Evolutionary conservation across 2,888 invertebrate species (phyloP), one percentile per base, ranked within the genome.

Genomic region (Spisula subtruncata): DNA sequence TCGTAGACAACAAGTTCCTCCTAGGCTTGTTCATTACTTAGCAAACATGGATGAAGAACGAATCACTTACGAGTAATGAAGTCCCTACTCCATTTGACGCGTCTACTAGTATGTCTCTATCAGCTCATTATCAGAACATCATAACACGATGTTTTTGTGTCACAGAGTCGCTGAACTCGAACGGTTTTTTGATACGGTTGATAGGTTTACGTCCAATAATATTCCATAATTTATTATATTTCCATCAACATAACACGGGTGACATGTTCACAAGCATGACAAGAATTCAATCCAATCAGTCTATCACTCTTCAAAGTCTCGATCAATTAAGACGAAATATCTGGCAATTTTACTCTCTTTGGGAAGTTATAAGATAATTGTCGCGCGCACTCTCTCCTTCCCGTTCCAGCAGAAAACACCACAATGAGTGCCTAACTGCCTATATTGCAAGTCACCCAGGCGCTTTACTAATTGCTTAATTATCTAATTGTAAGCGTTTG

Each of bases 401-500:
- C 25, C 60, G n/a, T 66, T 66, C 60, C 0, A 25, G n/a, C 0
- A 25, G 10, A 66, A n/a, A n/a, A 66, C 60, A 25, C 10, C 60
- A 66, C 60, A n/a, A n/a, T 8, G 25, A 66, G 60, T 12, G 60
- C n/a, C n/a, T n/a, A n/a, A n/a, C n/a, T n/a, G n/a, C n/a, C 10
- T 66, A 66, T 25, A 66, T 66, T 66, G n/a, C 60, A 25, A 66
- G 35, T 75, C 35, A 35, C 25, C 18, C 75, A 35, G 18, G 25
- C 75, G 75, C 35, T 75, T 41, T 25, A 25, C 60, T 75, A 75
- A 75, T 75, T 75, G 35, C 32, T 75, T 75, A 75, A 75, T 35
- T 75, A 75, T 75, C 75, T 35, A 75, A 75, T 35, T 32, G 29
- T 16, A 75, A 32, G 32, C 75, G 35, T 25, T 75, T 75, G 75